Percentiles rank a stretch among this genome's conserved stretches.
These are phyloP conservation scores for Turdus rufiventris DNA, from an alignment of 2,113 vertebrate species.

Conservation along the genomic window DNA sequence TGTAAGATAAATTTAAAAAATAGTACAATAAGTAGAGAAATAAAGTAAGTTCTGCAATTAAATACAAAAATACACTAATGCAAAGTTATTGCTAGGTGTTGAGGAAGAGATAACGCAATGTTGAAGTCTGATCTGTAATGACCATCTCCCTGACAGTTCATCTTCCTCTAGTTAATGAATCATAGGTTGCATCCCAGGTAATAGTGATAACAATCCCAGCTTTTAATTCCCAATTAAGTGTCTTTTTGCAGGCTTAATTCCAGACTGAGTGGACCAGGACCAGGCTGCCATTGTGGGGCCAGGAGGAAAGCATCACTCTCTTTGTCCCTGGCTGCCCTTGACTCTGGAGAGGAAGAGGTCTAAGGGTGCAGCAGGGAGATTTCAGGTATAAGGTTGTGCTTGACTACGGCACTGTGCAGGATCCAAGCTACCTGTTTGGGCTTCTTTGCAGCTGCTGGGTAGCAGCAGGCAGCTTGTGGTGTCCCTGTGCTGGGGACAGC, in stretches of 20 bases:
- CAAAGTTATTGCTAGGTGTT: not conserved
- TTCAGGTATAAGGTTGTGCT: not conserved
- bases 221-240: not conserved
- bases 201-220: not conserved
- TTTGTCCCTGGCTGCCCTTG: not conserved
- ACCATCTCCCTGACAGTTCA: not conserved
- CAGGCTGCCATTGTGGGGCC: rapidly evolving
- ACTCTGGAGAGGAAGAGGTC: not conserved
- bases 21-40: not conserved
- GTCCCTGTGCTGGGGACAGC: not conserved
- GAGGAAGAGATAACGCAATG: not conserved
- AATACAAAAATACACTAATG: not conserved
- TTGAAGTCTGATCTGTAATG: not conserved
- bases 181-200: not conserved
- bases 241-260: not conserved
- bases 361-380: not conserved
- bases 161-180: not conserved
- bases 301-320: not conserved
- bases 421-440: not conserved
- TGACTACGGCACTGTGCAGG: not conserved
- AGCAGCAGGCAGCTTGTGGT: not conserved
- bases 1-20: not conserved
- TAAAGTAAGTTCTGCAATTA: not conserved
- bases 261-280: too few relatives aligned
- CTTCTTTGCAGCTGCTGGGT: not conserved